phyloP scores from a whole-genome alignment of 2,888 invertebrate species.

The Drosophila mercatorum region DNA sequence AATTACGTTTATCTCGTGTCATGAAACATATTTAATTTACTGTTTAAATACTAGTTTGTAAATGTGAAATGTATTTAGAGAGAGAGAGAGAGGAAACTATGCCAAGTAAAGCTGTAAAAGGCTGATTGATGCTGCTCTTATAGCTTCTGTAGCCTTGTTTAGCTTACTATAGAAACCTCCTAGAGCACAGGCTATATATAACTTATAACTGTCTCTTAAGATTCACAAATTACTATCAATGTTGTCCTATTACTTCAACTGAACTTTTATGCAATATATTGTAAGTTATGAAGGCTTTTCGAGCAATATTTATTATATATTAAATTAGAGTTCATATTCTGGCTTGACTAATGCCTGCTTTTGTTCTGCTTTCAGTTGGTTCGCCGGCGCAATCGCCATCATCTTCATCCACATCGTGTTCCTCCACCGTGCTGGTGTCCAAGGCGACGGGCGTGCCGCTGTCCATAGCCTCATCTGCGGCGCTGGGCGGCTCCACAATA shows the following conservation, averaged over 20 bases:
- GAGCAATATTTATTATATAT: background rate
- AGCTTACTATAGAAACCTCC: too few species aligned
- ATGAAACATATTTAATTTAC: too few species aligned
- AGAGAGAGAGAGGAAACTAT: too few species aligned
- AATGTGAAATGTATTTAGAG: too few species aligned
- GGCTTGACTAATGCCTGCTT: constrained; percentile 5
- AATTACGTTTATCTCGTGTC: too few species aligned
- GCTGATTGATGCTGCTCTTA: too few species aligned
- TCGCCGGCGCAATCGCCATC: constrained; percentile 82
- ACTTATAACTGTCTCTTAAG: background rate
- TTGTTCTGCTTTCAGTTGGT: constrained; percentile 56
- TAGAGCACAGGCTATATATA: too few species aligned
- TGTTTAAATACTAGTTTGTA: too few species aligned
- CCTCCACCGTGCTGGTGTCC: constrained; percentile 81
- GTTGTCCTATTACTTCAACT: background rate
- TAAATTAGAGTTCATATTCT: background rate
- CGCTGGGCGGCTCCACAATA: constrained; percentile 78
- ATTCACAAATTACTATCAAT: background rate
- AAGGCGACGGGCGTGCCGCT: constrained; percentile 78
- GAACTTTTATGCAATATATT: background rate
- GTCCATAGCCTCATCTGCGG: constrained; percentile 80
- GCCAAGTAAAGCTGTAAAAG: too few species aligned
- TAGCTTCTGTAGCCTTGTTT: too few species aligned
- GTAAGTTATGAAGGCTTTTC: background rate
- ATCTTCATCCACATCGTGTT: constrained; percentile 81